Conservation (phyloP, 2,113 vertebrate species). For the Laterallus jamaicensis region DNA sequence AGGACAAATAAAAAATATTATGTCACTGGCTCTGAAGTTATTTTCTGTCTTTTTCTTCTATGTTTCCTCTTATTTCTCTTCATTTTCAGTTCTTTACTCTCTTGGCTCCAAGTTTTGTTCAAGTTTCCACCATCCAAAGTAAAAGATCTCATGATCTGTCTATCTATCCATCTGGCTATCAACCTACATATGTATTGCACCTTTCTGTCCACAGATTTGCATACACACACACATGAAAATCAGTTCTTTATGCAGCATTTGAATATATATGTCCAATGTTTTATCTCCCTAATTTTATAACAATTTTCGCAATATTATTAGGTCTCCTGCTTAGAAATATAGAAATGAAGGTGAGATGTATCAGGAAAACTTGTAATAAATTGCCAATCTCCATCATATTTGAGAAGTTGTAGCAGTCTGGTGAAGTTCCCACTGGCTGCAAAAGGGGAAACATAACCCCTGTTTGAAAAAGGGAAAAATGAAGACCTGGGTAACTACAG, state of each 20-base stretch:
- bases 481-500: too few relatives aligned
- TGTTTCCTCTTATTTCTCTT: not conserved
- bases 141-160: not conserved
- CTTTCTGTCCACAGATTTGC: not conserved
- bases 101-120: not conserved
- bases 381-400: too few relatives aligned
- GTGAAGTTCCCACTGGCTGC: too few relatives aligned
- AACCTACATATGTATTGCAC: not conserved
- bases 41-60: constrained; percentile 6
- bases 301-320: not conserved
- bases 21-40: constrained; percentile 29
- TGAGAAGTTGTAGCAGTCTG: too few relatives aligned
- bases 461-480: too few relatives aligned
- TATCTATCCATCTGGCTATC: not conserved
- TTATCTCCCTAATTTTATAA: not conserved
- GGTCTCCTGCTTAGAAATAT: not conserved
- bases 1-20: constrained; percentile 60
- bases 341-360: not conserved
- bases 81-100: not conserved
- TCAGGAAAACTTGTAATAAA: not conserved
- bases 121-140: not conserved
- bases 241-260: not conserved
- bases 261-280: not conserved
- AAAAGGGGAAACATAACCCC: too few relatives aligned
- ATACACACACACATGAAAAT: not conserved